Base-by-base conservation (phyloP, 2,797 vertebrate species). In the Miopithecus talapoin region DNA sequence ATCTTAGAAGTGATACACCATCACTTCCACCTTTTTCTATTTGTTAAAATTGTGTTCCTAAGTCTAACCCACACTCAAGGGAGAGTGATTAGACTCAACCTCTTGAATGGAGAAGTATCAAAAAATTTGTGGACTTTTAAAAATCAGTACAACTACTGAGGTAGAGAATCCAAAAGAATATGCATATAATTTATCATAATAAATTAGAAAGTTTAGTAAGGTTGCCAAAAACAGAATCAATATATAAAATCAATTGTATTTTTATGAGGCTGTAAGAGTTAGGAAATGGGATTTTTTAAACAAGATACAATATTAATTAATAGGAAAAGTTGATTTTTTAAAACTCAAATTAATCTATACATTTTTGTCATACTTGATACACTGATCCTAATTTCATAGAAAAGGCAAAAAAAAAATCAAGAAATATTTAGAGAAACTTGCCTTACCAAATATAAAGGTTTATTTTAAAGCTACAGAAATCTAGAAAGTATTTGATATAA, bases 381-480 rank as follows among this genome's bases (percentile, higher is more conserved):
- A 76, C 46, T 80, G 30, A 89, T 64, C 68, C 64, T 81, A 68
- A 90, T 57, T 80, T 89, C 46, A 68, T 8, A 68, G 39, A 75
- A 50, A 50, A 22, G 5, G 10, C 19, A 5, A 79, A 79, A 50
- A 50, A 48, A 48, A n/a, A 75, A 86, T 70, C 6, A 78, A 80
- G 72, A 74, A 92, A 88, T 57, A 43, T n/a, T 93, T 93, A 85
- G 30, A 95, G 24, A 48, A 90, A 79, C 2, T 36, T 79, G 1
- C 30, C 55, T 81, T 88, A 59, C 24, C 74, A 89, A 33, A 80
- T 61, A 19, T 75, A 36, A 92, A 89, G 6, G 7, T 41, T 96
- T 85, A 86, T 61, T 53, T 83, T 78, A 92, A 96, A 90, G 17
- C 39, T 72, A 36, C 4, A 93, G 43, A 95, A 95, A 90, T 74